Conservation (phyloP, 1,140 invertebrate genomes). For the Drosophila ohnishii region DNA sequence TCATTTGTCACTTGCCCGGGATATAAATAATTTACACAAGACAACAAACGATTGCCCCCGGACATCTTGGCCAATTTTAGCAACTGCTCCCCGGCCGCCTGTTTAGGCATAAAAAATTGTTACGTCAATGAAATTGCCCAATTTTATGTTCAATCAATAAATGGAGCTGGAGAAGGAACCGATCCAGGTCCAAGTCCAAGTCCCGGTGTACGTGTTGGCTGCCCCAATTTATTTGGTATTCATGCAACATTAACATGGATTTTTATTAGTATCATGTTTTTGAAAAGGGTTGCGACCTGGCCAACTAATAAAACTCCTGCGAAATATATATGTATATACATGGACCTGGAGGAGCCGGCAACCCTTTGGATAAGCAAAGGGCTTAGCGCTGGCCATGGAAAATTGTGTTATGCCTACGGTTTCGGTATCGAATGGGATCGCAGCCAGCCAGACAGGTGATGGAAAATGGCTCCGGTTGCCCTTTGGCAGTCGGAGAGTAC, state of each 20-base stretch:
- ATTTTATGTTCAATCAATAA: slow-evolving; percentile 81
- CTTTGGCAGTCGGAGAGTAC: slow-evolving; percentile 57
- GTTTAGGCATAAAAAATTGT: slow-evolving; percentile 65
- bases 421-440: slow-evolving; percentile 30
- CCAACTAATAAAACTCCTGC: slow-evolving; percentile 55
- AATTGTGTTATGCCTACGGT: slow-evolving; percentile 62
- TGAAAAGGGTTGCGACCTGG: slow-evolving; percentile 69
- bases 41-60: slow-evolving; percentile 33
- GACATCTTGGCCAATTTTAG: slow-evolving; percentile 28
- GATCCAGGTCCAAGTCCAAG: neutral
- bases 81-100: slow-evolving; percentile 57
- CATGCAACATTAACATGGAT: slow-evolving; percentile 82
- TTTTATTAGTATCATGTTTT: slow-evolving; percentile 82
- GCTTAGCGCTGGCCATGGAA: slow-evolving; percentile 62
- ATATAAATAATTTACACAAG: slow-evolving; percentile 74
- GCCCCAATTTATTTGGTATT: slow-evolving; percentile 81
- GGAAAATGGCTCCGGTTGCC: slow-evolving; percentile 59
- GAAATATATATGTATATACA: slow-evolving; percentile 31
- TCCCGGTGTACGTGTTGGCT: slow-evolving; percentile 63
- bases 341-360: slow-evolving; percentile 10
- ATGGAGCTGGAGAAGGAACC: slow-evolving; percentile 33
- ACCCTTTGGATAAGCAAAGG: slow-evolving; percentile 34
- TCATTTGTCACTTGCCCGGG: slow-evolving; percentile 69
- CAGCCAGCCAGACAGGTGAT: slow-evolving; percentile 58
- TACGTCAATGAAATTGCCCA: slow-evolving; percentile 78